Evolutionary conservation across 2,797 vertebrate genomes (phyloP), one percentile per base, ranked within the genome.

Genomic region (Alectoris magna): DNA sequence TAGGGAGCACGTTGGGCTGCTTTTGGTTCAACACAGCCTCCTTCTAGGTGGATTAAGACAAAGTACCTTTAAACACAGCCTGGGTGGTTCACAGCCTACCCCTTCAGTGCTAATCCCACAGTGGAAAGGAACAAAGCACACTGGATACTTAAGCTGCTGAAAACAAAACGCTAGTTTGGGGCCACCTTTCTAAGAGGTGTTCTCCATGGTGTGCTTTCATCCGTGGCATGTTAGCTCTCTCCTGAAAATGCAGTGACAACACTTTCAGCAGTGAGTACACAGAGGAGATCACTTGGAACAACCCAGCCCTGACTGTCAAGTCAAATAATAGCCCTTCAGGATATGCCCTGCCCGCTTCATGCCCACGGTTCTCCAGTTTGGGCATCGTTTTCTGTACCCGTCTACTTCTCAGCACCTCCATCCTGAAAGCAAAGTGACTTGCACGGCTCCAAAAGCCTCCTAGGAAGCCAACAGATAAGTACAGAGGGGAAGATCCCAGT

Each of bases 371-470:
- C 71, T 84, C 34, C 58, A 58, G 27, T 85, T 19, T 66, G 60
- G n/a, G 41, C 56, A 56, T n/a, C 0, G 0, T 44, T 69, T 67
- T 44, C 49, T 59, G 34, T 84, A 90, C 55, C 91, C 90, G 63
- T 72, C 91, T 81, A 31, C 60, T 49, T 87, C 84, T 91, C 88
- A 74, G 88, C 81, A 91, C 29, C 75, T 95, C 85, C 27, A 16
- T 70, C 75, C 89, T 83, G 73, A 60, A 81, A 39, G 16, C 76
- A 58, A 58, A 18, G 1, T 44, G 78, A 78, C 73, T 53, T 11
- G 1, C n/a, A 26, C 31, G 27, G 71, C 83, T 93, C 79, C 85
- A 83, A 91, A 94, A 93, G 64, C 44, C 73, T 88, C 87, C 36
- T 41, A 87, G 85, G 72, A 93, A 94, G 85, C 70, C 87, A 49